Conservation (phyloP, 2,113 vertebrate species). For the Apistogramma diplotaenia region DNA sequence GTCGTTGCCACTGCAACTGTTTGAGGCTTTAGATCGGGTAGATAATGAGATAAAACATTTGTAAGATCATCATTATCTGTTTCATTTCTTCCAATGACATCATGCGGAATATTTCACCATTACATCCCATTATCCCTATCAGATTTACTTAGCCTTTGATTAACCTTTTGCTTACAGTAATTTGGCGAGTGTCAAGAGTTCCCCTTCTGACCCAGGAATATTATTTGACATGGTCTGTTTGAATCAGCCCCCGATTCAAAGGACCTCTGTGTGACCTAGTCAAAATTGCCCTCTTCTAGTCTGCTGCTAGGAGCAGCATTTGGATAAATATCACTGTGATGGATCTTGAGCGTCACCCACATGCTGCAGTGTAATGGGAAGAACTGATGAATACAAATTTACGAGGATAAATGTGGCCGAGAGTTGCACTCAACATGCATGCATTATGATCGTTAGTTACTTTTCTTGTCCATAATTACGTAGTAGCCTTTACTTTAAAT, state of each 20-base stretch:
- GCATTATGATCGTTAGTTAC: not conserved
- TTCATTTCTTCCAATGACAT: not conserved
- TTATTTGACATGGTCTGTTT: not conserved
- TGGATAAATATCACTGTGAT: not conserved
- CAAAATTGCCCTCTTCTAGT: not conserved
- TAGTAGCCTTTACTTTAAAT: not conserved
- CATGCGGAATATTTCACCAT: not conserved
- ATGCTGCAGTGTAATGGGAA: rapidly evolving
- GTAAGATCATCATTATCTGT: too few relatives aligned
- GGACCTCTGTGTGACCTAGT: not conserved
- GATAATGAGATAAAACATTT: too few relatives aligned
- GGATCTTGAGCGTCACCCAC: not conserved
- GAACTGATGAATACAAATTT: not conserved
- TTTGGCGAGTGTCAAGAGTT: not conserved
- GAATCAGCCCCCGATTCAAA: not conserved
- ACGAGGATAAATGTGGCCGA: not conserved
- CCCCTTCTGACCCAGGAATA: not conserved
- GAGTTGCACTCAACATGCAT: not conserved
- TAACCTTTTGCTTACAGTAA: not conserved
- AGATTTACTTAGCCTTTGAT: not conserved
- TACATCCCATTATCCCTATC: not conserved
- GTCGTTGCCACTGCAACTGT: too few relatives aligned
- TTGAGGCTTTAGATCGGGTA: too few relatives aligned
- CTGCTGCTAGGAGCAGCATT: not conserved
- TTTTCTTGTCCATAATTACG: not conserved